Conservation (phyloP, 2,888 invertebrate genomes). For the Dexiosoma caninum region DNA sequence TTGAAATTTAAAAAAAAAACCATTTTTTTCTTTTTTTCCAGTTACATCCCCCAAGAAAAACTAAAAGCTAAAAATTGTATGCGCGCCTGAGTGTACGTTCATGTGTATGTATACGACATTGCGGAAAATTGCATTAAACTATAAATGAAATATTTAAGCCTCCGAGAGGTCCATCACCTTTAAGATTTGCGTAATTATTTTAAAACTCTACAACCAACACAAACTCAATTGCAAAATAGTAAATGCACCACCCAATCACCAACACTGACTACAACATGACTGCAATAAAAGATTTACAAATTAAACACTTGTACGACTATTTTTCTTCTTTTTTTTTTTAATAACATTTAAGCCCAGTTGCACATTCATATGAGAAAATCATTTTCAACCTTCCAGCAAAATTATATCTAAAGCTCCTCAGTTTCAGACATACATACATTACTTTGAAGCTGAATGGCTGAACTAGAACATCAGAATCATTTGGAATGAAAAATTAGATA, state of each 20-base stretch:
- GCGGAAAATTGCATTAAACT: slow-evolving; percentile 28
- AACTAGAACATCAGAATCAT: too few relatives aligned
- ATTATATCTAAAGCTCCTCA: too few relatives aligned
- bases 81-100: not conserved
- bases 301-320: not conserved
- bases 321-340: too few relatives aligned
- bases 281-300: slow-evolving; percentile 36
- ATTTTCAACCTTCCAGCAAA: not conserved
- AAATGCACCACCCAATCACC: not conserved
- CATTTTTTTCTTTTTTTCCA: too few relatives aligned
- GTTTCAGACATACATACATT: too few relatives aligned
- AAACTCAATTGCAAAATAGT: too few relatives aligned
- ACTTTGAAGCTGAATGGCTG: too few relatives aligned
- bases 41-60: too few relatives aligned
- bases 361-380: not conserved
- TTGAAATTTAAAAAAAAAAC: too few relatives aligned
- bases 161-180: slow-evolving; percentile 60
- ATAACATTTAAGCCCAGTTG: not conserved
- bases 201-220: slow-evolving; percentile 20
- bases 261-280: not conserved
- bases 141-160: slow-evolving; percentile 49
- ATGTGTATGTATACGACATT: not conserved
- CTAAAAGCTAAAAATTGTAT: too few relatives aligned
- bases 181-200: slow-evolving; percentile 62
- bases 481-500: too few relatives aligned